Evolutionary conservation across 2,888 invertebrate species (phyloP), one percentile per base, ranked within the genome.

Genomic region (Balanococcus diminutus): DNA sequence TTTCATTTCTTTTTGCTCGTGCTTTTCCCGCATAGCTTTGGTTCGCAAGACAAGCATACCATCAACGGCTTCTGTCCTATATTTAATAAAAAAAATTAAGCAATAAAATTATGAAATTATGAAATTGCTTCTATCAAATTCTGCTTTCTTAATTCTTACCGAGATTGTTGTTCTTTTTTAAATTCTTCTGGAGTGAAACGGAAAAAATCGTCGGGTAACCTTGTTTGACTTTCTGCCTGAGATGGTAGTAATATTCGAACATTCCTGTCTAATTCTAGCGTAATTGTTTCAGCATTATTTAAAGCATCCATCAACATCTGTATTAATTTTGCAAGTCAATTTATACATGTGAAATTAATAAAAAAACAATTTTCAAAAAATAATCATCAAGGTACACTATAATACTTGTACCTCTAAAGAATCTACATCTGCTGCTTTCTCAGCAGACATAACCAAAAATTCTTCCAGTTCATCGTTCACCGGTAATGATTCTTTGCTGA

Each of bases 1-100:
- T 86, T 95, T 92, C 89, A 95, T 92, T 89, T 95, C 95, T 83
- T 95, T 91, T 87, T 94, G 90, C 89, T 96, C 96, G 87, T 98
- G 97, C 87, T 95, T 95, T 89, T 98, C 97, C 28, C 98, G 91
- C 97, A 98, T 98, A 2, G 97, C 97, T 90, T 97, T 97, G 0
- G 98, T 98, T 88, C 96, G 92, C 8, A 99, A 91, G 91, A 96
- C 94, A 89, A 96, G 93, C 89, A 94, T 93, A 89, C 92, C 94
- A 89, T 97, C 97, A 51, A 95, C 92, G 1, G 93, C 93, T 90
- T 96, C 96, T 19, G 92, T 89, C 88, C 96, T 95, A 89, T 61
- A 89, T 88, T 22, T 11, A 42, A 51, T 6, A 46, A 39, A 19
- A 14, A n/a, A n/a, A n/a, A n/a, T n/a, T n/a, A n/a, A n/a, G 4